Evolutionary conservation across 2,888 invertebrate species (phyloP).

Genomic region (Drosophila algonquin): DNA sequence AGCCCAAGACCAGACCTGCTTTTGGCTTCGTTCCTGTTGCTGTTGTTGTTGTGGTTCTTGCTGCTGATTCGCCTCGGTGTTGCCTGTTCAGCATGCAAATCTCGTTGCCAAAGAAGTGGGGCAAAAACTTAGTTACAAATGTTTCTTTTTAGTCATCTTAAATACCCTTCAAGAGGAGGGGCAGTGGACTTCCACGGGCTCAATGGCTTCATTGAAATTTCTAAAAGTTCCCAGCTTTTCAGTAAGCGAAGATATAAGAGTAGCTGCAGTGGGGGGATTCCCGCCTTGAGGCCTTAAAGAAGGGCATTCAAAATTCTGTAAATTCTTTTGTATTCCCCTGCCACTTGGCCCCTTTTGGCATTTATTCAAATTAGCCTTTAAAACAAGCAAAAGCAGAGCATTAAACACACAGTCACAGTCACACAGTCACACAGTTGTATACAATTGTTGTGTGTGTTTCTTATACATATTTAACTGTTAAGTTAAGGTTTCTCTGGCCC

Average conservation of each 20-base stretch:
- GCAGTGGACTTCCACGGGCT: background rate
- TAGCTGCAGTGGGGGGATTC: too few relatives aligned
- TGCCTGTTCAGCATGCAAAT: constrained; percentile 49
- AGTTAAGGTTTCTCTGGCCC: constrained; percentile 49
- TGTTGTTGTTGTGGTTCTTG: constrained; percentile 14
- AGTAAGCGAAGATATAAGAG: too few relatives aligned
- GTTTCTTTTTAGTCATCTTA: constrained; percentile 29
- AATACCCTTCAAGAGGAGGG: constrained; percentile 21
- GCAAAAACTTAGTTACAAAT: constrained; percentile 51
- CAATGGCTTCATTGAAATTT: too few relatives aligned
- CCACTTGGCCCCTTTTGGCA: constrained; percentile 26
- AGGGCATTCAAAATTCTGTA: constrained; percentile 9
- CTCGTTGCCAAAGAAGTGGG: constrained; percentile 55
- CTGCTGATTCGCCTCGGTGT: background rate
- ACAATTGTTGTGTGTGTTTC: constrained; percentile 44
- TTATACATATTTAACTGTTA: constrained; percentile 49
- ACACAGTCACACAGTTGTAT: constrained; percentile 19
- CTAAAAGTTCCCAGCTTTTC: too few relatives aligned
- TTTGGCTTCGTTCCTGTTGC: background rate
- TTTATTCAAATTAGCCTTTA: constrained; percentile 61
- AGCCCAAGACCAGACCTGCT: constrained; percentile 17
- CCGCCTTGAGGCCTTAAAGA: too few relatives aligned
- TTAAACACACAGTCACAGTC: constrained; percentile 30
- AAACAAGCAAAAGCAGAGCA: constrained; percentile 54
- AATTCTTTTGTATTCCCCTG: background rate